Conservation (phyloP, 2,113 vertebrate species). For the Coptodon rendalli region DNA sequence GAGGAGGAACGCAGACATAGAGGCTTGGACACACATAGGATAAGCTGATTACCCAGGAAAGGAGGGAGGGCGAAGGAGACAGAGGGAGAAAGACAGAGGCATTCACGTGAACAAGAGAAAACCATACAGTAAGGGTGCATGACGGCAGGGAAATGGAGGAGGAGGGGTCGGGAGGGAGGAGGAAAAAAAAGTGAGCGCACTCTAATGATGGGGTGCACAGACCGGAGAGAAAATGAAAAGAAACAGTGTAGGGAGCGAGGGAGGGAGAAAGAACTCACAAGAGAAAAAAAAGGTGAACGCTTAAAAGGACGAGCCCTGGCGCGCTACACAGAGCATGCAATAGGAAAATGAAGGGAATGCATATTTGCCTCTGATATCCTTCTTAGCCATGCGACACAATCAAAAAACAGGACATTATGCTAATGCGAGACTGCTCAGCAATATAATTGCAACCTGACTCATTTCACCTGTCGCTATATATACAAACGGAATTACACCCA, state of each 20-base stretch:
- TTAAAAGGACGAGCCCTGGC: slow-evolving; percentile 6
- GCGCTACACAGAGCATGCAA: slow-evolving; percentile 17
- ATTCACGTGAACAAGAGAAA: slow-evolving; percentile 30
- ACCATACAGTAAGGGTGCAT: slow-evolving; percentile 41
- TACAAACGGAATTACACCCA: slow-evolving; percentile 31
- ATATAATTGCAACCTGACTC: slow-evolving; percentile 35
- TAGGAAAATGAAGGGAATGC: slow-evolving; percentile 38
- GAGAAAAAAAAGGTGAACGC: background rate
- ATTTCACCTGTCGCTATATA: slow-evolving; percentile 30
- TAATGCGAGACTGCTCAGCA: slow-evolving; percentile 24
- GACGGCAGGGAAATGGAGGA: background rate
- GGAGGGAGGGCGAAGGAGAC: slow-evolving; percentile 28
- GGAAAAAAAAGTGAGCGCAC: background rate
- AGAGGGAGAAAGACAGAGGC: slow-evolving; percentile 24
- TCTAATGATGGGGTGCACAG: slow-evolving; percentile 45
- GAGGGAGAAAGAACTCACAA: background rate
- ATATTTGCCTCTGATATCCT: slow-evolving; percentile 48
- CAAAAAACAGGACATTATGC: slow-evolving; percentile 53
- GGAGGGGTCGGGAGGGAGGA: background rate
- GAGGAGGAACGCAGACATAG: slow-evolving; percentile 64
- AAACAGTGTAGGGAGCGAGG: background rate
- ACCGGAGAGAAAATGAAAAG: slow-evolving; percentile 39
- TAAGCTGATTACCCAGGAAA: slow-evolving; percentile 71
- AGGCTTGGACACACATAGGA: slow-evolving; percentile 70
- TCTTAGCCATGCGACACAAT: slow-evolving; percentile 22